Percentiles rank a stretch among this genome's conserved stretches.
Evolutionary conservation across 2,797 vertebrate species (phyloP).

Genomic region (Phataginus tricuspis): DNA sequence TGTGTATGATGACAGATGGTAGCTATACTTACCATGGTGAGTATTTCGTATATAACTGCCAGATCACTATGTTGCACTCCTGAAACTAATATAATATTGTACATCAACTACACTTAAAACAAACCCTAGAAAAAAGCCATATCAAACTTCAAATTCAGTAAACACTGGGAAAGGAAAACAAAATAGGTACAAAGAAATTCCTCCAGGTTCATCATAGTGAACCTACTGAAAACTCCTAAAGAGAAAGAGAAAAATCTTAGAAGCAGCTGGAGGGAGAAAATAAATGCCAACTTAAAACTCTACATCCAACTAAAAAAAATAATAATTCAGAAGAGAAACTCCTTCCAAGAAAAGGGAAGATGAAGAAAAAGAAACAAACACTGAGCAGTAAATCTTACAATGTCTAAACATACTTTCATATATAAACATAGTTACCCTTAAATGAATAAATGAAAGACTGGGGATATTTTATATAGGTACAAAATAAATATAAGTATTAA

Average conservation of each 20-base stretch:
- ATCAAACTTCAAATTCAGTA: not conserved
- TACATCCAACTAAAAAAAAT: not conserved
- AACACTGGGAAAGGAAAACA: not conserved
- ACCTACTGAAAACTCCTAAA: not conserved
- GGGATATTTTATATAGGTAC: not conserved
- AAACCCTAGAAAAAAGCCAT: too few relatives aligned
- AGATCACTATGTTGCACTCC: too few relatives aligned
- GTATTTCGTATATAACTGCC: too few relatives aligned
- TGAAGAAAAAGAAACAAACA: not conserved
- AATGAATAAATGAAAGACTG: not conserved
- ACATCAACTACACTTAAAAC: too few relatives aligned
- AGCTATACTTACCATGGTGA: too few relatives aligned
- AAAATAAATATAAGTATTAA: not conserved
- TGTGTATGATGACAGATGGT: too few relatives aligned
- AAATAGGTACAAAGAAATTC: not conserved
- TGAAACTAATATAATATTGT: too few relatives aligned
- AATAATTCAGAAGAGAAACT: not conserved
- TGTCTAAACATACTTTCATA: not conserved
- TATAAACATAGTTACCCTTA: not conserved
- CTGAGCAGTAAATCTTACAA: not conserved
- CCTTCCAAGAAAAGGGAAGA: not conserved
- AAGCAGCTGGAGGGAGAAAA: not conserved
- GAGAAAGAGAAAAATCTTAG: not conserved
- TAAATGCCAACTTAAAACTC: not conserved
- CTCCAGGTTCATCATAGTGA: not conserved